A percentile compares a stretch with the other conserved stretches of the same genome.
These are phyloP conservation scores for Allolobophora icterica DNA, from an alignment of 2,888 invertebrate species.

Conservation along the genomic window DNA sequence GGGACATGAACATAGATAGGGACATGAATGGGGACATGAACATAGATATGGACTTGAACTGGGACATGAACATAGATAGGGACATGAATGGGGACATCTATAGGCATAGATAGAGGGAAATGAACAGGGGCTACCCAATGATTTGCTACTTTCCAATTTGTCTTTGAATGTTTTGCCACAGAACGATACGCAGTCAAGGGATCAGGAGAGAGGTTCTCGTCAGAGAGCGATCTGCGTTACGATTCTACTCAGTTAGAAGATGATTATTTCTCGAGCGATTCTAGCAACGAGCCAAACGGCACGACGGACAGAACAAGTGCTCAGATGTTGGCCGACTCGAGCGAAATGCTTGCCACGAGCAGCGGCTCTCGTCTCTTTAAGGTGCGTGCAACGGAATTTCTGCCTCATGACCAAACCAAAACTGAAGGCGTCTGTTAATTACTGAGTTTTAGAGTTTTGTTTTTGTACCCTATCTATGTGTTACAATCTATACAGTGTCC, in stretches of 20 bases:
- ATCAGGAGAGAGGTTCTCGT: neutral
- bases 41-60: too few relatives aligned
- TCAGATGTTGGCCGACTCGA: conserved; percentile 59
- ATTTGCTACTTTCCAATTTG: neutral
- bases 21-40: too few relatives aligned
- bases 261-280: conserved; percentile 45
- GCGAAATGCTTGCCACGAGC: conserved; percentile 60
- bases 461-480: neutral
- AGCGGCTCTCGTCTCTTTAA: conserved; percentile 54
- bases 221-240: neutral
- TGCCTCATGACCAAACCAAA: neutral
- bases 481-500: too few relatives aligned
- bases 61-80: too few relatives aligned
- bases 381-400: conserved; percentile 43
- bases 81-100: too few relatives aligned
- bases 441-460: neutral
- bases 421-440: too few relatives aligned
- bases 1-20: too few relatives aligned
- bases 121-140: neutral
- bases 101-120: neutral
- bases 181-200: neutral
- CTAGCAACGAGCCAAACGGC: conserved; percentile 40
- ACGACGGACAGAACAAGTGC: conserved; percentile 50
- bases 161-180: neutral
- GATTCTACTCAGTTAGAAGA: conserved; percentile 41